Base-by-base conservation (phyloP, 2,888 invertebrate genomes). In the Silvanus unidentatus region DNA sequence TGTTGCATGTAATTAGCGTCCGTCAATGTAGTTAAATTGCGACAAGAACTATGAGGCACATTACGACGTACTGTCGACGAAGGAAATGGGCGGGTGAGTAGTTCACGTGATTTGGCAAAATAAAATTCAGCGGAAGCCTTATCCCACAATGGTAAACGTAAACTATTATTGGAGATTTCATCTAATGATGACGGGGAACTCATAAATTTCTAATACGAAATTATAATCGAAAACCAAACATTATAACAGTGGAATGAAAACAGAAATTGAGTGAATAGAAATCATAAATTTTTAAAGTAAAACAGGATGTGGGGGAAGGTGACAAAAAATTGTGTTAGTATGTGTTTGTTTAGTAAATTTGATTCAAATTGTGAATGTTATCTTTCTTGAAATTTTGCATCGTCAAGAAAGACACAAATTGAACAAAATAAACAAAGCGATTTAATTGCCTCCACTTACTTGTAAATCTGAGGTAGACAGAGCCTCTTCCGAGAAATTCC, bases 401-500 rank as follows among this genome's bases (percentile, higher is more conserved):
- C 28, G 16, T 39, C 39, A 39, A 14, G n/a, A 22, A 39, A 22
- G 22, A 22, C 22, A 22, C 3, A 22, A 39, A n/a, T 40, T 4
- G 6, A 16, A 9, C 15, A 30, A 41, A 10, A 32, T 11, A 39
- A 29, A 28, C 43, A 4, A 44, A 43, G 10, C 9, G 9, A 43
- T 32, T n/a, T n/a, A n/a, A n/a, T n/a, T n/a, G n/a, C n/a, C 28
- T 29, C 22, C 50, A 60, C 68, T 65, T 76, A 92, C 93, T 83
- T 93, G 92, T 63, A 94, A 83, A 69, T 93, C 90, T 9, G 88
- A 87, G 53, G 92, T 86, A 63, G 82, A 76, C 57, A 88, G 82
- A 11, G 89, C 85, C 74, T 94, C 93, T 62, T 94, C 92, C 34
- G 91, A 88, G 67, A 93, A 95, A 63, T 92, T 93, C 53, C 92